Evolutionary conservation across 2,888 invertebrate species (phyloP).

Genomic region (Brachypalpus laphriformis): DNA sequence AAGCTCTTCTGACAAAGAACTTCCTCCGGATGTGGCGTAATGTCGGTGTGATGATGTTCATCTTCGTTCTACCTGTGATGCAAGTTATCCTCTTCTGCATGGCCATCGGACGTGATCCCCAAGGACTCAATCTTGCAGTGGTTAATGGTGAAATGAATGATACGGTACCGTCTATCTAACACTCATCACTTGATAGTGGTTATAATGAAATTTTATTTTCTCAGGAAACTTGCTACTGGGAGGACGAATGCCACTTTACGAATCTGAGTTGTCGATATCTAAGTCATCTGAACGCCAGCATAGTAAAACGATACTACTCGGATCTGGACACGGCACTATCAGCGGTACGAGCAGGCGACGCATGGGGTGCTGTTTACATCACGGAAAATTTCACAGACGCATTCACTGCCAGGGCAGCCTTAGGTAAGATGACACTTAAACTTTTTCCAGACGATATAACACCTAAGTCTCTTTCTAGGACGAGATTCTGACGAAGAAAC

Average conservation of each 20-base stretch:
- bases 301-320: constrained; percentile 88
- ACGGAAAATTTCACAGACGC: constrained; percentile 95
- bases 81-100: constrained; percentile 96
- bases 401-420: constrained; percentile 90
- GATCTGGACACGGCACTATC: constrained; percentile 87
- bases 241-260: constrained; percentile 87
- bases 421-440: constrained; percentile 83
- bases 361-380: constrained; percentile 95
- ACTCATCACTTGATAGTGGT: neutral
- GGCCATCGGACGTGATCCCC: constrained; percentile 94
- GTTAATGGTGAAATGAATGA: constrained; percentile 88
- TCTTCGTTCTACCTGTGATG: constrained; percentile 96
- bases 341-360: constrained; percentile 90
- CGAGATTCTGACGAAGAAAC: constrained; percentile 94
- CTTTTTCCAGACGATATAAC: neutral
- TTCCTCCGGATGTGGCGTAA: constrained; percentile 96
- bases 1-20: constrained; percentile 93
- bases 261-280: constrained; percentile 92
- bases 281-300: constrained; percentile 89
- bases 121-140: constrained; percentile 91
- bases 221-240: constrained; percentile 80
- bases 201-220: neutral
- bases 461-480: constrained; percentile 80
- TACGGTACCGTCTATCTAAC: constrained; percentile 76
- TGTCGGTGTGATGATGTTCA: constrained; percentile 96